A percentile compares a stretch with the other conserved stretches of the same genome.
phyloP scores from a whole-genome alignment of 2,797 vertebrate genomes.

The Leptatherina wallacei region DNA sequence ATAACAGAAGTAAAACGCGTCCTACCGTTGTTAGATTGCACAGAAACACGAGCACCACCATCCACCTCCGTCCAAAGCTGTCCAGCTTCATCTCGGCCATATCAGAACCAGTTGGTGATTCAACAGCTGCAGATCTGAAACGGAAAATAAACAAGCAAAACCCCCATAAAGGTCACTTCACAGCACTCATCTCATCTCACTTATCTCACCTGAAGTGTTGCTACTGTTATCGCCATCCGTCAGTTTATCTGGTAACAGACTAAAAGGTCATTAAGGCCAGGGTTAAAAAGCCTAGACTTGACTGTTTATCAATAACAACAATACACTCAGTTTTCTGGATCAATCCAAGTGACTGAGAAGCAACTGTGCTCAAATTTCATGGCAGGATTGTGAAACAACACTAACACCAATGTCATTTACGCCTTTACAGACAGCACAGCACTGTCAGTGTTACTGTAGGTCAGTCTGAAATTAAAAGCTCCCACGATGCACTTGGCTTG shows the following conservation, averaged over 20 bases:
- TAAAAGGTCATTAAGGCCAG: background rate
- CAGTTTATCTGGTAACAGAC: background rate
- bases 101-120: constrained; percentile 37
- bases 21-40: constrained; percentile 81
- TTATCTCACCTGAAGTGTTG: background rate
- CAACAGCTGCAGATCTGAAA: constrained; percentile 69
- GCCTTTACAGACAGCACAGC: too few relatives aligned
- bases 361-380: background rate
- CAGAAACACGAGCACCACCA: constrained; percentile 76
- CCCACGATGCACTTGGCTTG: constrained; percentile 3
- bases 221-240: background rate
- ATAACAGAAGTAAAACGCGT: constrained; percentile 36
- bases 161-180: constrained; percentile 1
- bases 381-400: background rate
- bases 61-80: constrained; percentile 53
- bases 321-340: background rate
- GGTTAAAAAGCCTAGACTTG: background rate
- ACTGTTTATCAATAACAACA: background rate
- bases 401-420: background rate
- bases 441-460: background rate
- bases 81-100: constrained; percentile 76
- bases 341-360: background rate
- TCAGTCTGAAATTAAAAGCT: constrained; percentile 14
- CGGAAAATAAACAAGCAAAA: constrained; percentile 33
- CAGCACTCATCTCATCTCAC: background rate